Percentiles rank a stretch among this genome's conserved stretches.
phyloP scores from a whole-genome alignment of 1,140 invertebrate species.

The Babylonia areolata region DNA sequence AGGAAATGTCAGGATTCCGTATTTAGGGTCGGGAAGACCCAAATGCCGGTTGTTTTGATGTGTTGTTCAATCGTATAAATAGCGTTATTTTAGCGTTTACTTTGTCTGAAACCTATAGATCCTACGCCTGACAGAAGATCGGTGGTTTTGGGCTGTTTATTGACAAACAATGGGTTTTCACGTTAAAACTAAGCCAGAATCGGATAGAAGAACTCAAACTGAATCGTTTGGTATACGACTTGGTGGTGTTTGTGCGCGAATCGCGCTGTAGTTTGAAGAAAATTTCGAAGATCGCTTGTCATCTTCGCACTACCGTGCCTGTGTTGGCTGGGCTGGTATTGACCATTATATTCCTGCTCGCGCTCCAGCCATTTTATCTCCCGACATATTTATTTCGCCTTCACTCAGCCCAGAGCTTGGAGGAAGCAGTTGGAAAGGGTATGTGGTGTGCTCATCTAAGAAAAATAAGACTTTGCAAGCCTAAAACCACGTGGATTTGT shows the following conservation, averaged over 20 bases:
- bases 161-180: background rate
- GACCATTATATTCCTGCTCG: constrained; percentile 43
- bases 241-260: constrained; percentile 33
- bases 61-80: constrained; percentile 51
- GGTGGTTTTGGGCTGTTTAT: constrained; percentile 16
- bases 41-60: constrained; percentile 45
- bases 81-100: constrained; percentile 51
- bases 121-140: constrained; percentile 25
- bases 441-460: constrained; percentile 7
- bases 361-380: constrained; percentile 47
- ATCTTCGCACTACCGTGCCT: constrained; percentile 41
- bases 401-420: constrained; percentile 32
- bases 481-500: constrained; percentile 40
- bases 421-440: constrained; percentile 37
- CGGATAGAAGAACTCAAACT: constrained; percentile 8
- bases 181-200: constrained; percentile 5
- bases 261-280: constrained; percentile 44
- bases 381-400: constrained; percentile 43
- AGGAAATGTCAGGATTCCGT: constrained; percentile 34
- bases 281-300: constrained; percentile 43
- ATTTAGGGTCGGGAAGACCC: constrained; percentile 35
- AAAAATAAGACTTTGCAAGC: constrained; percentile 28
- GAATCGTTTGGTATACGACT: constrained; percentile 36
- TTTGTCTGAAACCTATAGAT: constrained; percentile 49
- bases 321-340: constrained; percentile 42